phyloP scores from a whole-genome alignment of 1,140 invertebrate genomes.

The Agraylea sexmaculata region DNA sequence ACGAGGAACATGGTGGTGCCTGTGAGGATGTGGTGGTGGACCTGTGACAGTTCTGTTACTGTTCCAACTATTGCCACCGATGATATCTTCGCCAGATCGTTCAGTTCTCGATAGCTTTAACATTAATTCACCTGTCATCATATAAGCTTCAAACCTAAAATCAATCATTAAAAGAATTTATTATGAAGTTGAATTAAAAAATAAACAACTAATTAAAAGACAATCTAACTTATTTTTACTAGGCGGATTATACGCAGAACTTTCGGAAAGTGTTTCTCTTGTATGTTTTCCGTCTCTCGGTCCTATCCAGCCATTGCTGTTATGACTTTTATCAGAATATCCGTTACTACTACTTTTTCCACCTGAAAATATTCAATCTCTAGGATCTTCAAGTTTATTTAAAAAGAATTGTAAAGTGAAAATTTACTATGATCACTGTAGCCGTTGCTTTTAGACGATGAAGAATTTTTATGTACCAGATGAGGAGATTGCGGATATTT shows the following conservation, averaged over 20 bases:
- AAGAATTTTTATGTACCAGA: slow-evolving; percentile 10
- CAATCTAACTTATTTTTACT: slow-evolving; percentile 8
- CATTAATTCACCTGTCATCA: slow-evolving; percentile 95
- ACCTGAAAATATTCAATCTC: slow-evolving; percentile 12
- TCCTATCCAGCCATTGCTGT: slow-evolving; percentile 18
- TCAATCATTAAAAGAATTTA: neutral
- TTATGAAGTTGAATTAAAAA: neutral
- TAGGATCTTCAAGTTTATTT: no score
- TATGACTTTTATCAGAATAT: slow-evolving; percentile 17
- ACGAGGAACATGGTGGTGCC: slow-evolving; percentile 33
- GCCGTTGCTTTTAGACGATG: slow-evolving; percentile 17
- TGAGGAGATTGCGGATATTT: slow-evolving; percentile 6
- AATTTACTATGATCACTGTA: slow-evolving; percentile 17
- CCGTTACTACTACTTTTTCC: slow-evolving; percentile 20
- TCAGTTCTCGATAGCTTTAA: slow-evolving; percentile 73
- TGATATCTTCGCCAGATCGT: slow-evolving; percentile 14
- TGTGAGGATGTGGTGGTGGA: slow-evolving; percentile 31
- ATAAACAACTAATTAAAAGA: neutral
- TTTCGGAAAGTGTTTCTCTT: slow-evolving; percentile 1
- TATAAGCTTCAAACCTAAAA: slow-evolving; percentile 74
- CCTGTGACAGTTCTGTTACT: slow-evolving; percentile 38
- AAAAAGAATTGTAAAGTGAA: no score
- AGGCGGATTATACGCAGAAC: slow-evolving; percentile 19
- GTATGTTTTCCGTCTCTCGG: slow-evolving; percentile 4
- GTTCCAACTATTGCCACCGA: slow-evolving; percentile 30